phyloP scores from a whole-genome alignment of 53 echinoderm and acorn worm genomes.

The Pentamera pediparva region DNA sequence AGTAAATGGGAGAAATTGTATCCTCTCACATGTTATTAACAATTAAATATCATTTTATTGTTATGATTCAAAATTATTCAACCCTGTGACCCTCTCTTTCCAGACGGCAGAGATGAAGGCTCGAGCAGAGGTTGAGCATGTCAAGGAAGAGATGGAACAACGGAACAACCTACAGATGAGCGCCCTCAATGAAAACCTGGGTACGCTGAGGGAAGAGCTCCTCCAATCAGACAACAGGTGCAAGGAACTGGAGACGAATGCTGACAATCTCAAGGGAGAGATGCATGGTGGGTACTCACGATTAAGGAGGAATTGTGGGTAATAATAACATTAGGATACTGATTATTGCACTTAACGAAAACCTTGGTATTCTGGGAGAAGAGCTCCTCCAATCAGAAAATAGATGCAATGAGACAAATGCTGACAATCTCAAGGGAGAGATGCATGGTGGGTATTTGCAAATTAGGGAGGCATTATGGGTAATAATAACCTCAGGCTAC shows the following conservation, averaged over 20 bases:
- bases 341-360: constrained; percentile 84
- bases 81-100: not conserved
- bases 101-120: constrained; percentile 74
- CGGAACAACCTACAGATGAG: constrained; percentile 67
- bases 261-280: constrained; percentile 79
- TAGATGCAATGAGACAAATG: constrained; percentile 59
- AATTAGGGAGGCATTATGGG: constrained; percentile 58
- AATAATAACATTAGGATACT: constrained; percentile 69
- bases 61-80: not conserved
- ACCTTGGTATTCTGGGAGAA: constrained; percentile 68
- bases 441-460: constrained; percentile 66
- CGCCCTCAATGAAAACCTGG: constrained; percentile 91
- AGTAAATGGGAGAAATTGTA: not conserved
- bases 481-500: too few species aligned
- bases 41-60: not conserved
- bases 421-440: constrained; percentile 79
- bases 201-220: constrained; percentile 67
- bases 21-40: not conserved
- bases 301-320: constrained; percentile 47
- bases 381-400: constrained; percentile 74
- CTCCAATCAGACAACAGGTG: constrained; percentile 61
- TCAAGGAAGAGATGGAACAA: constrained; percentile 65
- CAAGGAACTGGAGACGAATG: constrained; percentile 71
- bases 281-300: constrained; percentile 77
- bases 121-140: constrained; percentile 45